These are phyloP conservation scores for Ischnura elegans DNA, from an alignment of 2,888 invertebrate genomes.

Conservation along the genomic window DNA sequence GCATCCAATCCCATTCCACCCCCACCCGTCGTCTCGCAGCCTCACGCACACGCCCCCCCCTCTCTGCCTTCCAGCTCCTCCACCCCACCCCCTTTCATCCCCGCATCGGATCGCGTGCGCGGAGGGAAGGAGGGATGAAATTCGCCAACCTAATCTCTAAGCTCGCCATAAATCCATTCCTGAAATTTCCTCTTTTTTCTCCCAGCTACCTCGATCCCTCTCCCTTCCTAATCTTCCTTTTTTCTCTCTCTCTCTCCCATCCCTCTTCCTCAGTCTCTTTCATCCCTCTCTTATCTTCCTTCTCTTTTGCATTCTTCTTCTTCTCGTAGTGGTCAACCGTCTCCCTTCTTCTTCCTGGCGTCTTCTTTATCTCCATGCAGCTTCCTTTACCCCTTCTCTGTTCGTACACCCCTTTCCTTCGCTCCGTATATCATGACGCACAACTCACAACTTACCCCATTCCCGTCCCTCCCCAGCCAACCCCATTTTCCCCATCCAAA, in stretches of 20 bases:
- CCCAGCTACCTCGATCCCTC: conserved; percentile 41
- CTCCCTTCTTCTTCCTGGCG: not conserved
- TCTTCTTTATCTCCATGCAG: not conserved
- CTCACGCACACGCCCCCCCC: conserved; percentile 19
- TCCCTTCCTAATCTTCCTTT: not conserved
- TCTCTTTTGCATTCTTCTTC: not conserved
- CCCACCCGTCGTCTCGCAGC: not conserved
- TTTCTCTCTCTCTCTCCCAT: not conserved
- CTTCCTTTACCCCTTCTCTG: not conserved
- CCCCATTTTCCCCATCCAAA: not conserved
- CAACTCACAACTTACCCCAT: not conserved
- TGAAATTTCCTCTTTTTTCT: conserved; percentile 58
- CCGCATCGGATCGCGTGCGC: conserved; percentile 49
- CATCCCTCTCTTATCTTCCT: not conserved
- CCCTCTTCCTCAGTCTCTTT: not conserved
- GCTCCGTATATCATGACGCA: conserved; percentile 9
- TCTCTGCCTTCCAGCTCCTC: not conserved
- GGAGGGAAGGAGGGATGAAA: conserved; percentile 46
- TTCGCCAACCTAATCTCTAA: conserved; percentile 66
- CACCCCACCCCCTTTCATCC: not conserved
- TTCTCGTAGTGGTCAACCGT: not conserved
- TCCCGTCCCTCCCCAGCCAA: not conserved
- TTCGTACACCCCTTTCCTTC: not conserved
- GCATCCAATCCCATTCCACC: conserved; percentile 33
- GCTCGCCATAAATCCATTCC: conserved; percentile 61